phyloP scores from a whole-genome alignment of 2,113 vertebrate species.

The Axis porcinus region DNA sequence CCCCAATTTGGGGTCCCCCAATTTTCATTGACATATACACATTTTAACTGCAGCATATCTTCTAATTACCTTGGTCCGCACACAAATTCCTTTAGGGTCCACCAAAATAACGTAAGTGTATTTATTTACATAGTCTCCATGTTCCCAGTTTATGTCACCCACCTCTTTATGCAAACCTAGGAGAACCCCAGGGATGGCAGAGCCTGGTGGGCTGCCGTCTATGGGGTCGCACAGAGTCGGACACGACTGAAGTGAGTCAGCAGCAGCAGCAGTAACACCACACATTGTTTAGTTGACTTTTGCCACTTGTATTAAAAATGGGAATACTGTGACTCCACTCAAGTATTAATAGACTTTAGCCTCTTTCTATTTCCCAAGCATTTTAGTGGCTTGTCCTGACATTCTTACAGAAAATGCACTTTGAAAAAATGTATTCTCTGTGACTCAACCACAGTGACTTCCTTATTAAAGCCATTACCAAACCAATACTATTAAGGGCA shows the following conservation, averaged over 20 bases:
- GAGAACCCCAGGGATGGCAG: too few relatives aligned
- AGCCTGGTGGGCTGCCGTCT: too few relatives aligned
- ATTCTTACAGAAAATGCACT: neutral
- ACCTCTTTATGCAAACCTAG: neutral
- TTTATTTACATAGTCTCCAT: neutral
- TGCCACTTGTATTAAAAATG: neutral
- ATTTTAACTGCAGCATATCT: neutral
- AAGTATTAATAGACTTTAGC: neutral
- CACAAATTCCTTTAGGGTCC: neutral
- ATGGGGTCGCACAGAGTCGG: too few relatives aligned
- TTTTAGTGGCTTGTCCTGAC: neutral
- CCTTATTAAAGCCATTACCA: slow-evolving; percentile 2
- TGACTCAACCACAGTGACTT: slow-evolving; percentile 19
- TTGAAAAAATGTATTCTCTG: neutral
- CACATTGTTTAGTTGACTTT: neutral
- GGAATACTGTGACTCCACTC: neutral
- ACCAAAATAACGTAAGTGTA: neutral
- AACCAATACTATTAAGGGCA: neutral
- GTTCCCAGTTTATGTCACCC: neutral
- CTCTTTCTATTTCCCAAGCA: neutral
- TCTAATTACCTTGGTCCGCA: neutral
- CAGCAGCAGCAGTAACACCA: neutral
- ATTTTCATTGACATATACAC: neutral
- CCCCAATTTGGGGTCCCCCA: neutral
- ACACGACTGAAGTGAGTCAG: too few relatives aligned